Base-by-base conservation (phyloP, 1,140 invertebrate species). In the Hermatobates lingyangjiaoensis region DNA sequence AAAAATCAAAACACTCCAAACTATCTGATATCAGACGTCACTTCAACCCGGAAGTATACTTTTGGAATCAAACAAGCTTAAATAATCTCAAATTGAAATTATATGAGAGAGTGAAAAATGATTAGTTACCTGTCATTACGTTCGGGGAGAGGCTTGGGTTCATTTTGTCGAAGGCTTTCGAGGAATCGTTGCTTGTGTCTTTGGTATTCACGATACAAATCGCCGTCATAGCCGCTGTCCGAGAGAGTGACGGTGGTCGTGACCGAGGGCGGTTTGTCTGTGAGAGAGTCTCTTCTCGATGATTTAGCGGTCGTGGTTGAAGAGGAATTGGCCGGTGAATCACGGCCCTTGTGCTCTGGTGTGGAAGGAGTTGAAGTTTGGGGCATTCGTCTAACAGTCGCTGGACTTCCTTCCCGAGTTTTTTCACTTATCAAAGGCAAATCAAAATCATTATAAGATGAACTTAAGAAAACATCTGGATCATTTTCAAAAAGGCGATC, bases 401-500 rank as follows among this genome's bases (percentile, higher is more conserved):
- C 51, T 26, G 40, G 24, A 4, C 55, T 57, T n/a, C 55, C 49
- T 20, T 54, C 58, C 27, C 56, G 46, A 14, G 50, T 42, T 46
- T 56, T 55, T 53, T 62, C 61, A 18, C 58, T 57, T 21, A 62
- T 60, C 15, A 75, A 74, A 30, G 75, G 59, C 50, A 75, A 71
- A 59, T 75, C 73, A 54, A 75, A 76, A 38, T 79, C 77, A 0
- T 71, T 72, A 56, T 76, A 78, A 60, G 73, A 79, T 52, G 74
- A 77, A 56, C 76, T 79, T 3, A 77, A 64, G 62, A 79, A 80
- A 15, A 80, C 78, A 48, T 80, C 78, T 2, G 71, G 69, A 61
- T 81, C 77, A 57, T 79, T 83, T 61, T 87, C 83, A 59, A 93
- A 93, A 4, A 93, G 67, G 59, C 85, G 74, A 64, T 92, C 87